These are phyloP conservation scores for Drosophila quadrilineata DNA, from an alignment of 1,140 invertebrate genomes.

Conservation along the genomic window DNA sequence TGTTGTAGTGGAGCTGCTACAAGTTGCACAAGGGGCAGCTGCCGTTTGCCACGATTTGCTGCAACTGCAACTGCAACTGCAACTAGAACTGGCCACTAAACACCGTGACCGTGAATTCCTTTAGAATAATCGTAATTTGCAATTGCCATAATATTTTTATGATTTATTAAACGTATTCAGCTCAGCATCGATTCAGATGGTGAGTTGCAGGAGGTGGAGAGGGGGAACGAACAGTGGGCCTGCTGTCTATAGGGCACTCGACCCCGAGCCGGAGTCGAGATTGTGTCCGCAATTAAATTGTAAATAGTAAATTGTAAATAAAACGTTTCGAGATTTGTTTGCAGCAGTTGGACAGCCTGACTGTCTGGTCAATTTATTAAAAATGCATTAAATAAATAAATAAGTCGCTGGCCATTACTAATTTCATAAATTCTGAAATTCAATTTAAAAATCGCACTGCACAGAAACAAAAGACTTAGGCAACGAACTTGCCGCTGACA, in stretches of 20 bases:
- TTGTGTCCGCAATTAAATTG: conserved; percentile 63
- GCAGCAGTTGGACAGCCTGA: neutral
- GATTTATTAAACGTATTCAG: conserved; percentile 68
- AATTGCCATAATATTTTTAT: conserved; percentile 75
- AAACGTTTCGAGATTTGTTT: conserved; percentile 20
- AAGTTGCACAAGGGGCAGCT: conserved; percentile 24
- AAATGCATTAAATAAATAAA: conserved; percentile 73
- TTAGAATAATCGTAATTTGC: conserved; percentile 65
- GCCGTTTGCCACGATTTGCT: conserved; percentile 49
- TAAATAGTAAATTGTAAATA: conserved; percentile 36
- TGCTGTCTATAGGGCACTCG: conserved; percentile 58
- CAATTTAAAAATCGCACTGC: too few relatives aligned
- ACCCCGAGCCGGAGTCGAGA: conserved; percentile 23
- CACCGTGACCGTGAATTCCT: conserved; percentile 69
- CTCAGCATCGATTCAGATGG: conserved; percentile 8
- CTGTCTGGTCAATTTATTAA: conserved; percentile 69
- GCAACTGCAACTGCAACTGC: neutral
- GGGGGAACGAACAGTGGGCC: too few relatives aligned
- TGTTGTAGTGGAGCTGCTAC: conserved; percentile 25
- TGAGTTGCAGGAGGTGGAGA: too few relatives aligned
- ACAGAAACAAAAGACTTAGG: conserved; percentile 54
- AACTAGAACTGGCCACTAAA: neutral
- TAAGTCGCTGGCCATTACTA: conserved; percentile 60
- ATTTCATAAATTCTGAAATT: conserved; percentile 64
- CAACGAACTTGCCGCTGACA: conserved; percentile 53